Evolutionary conservation across 2,888 invertebrate genomes (phyloP), one percentile per base, ranked within the genome.

Genomic region (Eupithecia subumbrata): DNA sequence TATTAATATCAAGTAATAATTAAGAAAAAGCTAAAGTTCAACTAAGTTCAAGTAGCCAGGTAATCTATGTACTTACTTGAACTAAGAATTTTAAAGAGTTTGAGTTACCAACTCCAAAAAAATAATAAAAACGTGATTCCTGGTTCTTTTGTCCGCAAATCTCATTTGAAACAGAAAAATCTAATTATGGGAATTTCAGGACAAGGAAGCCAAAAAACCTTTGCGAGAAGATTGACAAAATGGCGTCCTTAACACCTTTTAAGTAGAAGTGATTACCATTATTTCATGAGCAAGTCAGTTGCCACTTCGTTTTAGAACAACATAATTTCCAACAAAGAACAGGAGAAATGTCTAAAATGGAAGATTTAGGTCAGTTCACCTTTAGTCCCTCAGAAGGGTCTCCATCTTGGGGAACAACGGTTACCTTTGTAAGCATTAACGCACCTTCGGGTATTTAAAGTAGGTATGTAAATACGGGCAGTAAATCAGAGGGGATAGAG

Each of bases 321-420:
- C 68, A 66, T 77, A 72, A 74, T 77, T 77, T 74, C 70, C 56
- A n/a, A 69, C 70, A 25, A 48, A 71, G 68, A 84, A 82, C 83
- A 81, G 79, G 84, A 79, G 87, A 86, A 84, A 86, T 82, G 87
- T 82, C 84, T 85, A 85, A 85, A 85, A 83, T 84, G 81, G 82
- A 80, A 85, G 87, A 87, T 87, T 87, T 85, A 87, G 87, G 88
- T 88, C 86, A 85, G 84, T 87, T 87, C 75, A 73, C 85, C 86
- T 87, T 84, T 83, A 85, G 84, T 81, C 83, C 81, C 81, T 82
- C 70, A 66, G 81, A 84, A 84, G 84, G 86, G 86, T 82, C 84
- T 83, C 80, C 81, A 82, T 86, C 87, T 84, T 84, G 79, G 79
- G 80, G 81, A 82, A 79, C 83, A 83, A 84, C 84, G 81, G 85